Conservation (phyloP, 2,888 invertebrate species). For the Macrosoma leucophasiata region DNA sequence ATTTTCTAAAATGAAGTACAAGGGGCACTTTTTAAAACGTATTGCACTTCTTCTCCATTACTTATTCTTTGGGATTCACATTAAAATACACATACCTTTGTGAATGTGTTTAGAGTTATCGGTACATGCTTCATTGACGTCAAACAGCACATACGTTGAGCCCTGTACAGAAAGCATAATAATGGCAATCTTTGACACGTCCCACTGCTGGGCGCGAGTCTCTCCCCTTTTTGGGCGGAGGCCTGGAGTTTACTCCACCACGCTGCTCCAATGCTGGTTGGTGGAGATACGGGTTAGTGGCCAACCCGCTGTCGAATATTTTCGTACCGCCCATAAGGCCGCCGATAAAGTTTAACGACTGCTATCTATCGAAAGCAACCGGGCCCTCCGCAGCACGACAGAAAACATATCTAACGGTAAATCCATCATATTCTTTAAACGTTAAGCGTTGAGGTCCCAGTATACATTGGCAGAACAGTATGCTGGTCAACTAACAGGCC, state of each 20-base stretch:
- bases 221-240: conserved; percentile 10
- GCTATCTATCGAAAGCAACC: no score
- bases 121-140: conserved; percentile 12
- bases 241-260: conserved; percentile 2
- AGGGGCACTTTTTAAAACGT: no score
- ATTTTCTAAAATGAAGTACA: no score
- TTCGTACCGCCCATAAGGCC: neutral
- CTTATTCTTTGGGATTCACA: no score
- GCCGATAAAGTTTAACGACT: no score
- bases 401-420: no score
- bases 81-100: conserved; percentile 11
- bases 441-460: no score
- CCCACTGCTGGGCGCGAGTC: conserved; percentile 12
- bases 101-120: conserved; percentile 18
- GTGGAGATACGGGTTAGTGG: neutral
- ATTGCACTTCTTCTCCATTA: no score
- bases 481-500: no score
- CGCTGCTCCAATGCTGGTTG: conserved; percentile 2
- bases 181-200: conserved; percentile 8
- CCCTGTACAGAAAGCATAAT: conserved; percentile 12
- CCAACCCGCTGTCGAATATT: neutral
- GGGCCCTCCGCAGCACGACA: no score
- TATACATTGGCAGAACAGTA: no score
- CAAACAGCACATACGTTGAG: conserved; percentile 12
- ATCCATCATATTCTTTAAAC: no score